Evolutionary conservation across 2,113 vertebrate genomes (phyloP), one percentile per base, ranked within the genome.

Genomic region (Pardalotus punctatus): DNA sequence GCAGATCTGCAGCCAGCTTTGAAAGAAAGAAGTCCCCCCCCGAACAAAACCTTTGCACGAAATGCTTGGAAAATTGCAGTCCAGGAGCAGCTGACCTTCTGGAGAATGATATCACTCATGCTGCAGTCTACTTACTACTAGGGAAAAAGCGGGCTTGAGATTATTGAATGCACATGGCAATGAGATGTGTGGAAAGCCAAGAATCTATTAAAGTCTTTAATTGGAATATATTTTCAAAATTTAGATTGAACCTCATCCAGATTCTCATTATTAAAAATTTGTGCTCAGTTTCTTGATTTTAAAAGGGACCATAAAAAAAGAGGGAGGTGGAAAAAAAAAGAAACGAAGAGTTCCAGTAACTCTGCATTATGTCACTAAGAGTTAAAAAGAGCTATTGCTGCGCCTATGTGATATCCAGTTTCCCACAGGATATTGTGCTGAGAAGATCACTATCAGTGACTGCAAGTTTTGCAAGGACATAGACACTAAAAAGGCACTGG

Each of bases 91-190:
- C 64, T 91, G 81, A 92, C 73, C 88, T 96, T 95, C 93, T 56
- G 35, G 48, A 98, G 96, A 88, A 98, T 98, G 97, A 98, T 96
- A 96, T 98, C 98, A 98, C 83, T 31, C 12, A 16, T 62, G 86
- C 70, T 89, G 90, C 89, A 69, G 83, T 64, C 76, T 89, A 9
- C 88, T 94, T 93, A 78, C 92, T 86, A 64, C 48, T 58, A 82
- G 94, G 54, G 40, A 80, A 80, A 96, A 97, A 95, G 36, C 33
- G 47, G 91, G 47, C 38, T 93, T 71, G 80, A 85, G 92, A 97
- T 98, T 99, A 99, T 98, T 98, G 95, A 98, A 98, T 97, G 93
- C 98, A 99, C 97, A 98, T 99, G 98, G 96, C 96, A 97, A 90
- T 85, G 96, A 98, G 97, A 97, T 91, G 86, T 97, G 93, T 70